Evolutionary conservation across 1,140 invertebrate genomes (phyloP).

Genomic region (Trachymyrmex septentrionalis): DNA sequence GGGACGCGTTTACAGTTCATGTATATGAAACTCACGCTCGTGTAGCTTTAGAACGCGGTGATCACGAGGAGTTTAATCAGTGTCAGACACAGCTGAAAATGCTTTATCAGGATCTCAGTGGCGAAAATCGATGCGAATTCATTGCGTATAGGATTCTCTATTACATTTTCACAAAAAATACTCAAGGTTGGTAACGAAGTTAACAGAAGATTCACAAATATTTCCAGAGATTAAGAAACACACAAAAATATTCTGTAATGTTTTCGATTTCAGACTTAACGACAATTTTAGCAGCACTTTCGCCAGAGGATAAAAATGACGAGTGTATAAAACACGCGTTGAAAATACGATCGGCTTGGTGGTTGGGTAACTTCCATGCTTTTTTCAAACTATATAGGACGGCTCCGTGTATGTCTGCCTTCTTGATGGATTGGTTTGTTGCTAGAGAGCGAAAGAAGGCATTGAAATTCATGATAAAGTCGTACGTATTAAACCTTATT

Average conservation of each 20-base stretch:
- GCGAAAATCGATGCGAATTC: constrained; percentile 95
- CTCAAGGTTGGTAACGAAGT: constrained; percentile 91
- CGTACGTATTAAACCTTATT: constrained; percentile 91
- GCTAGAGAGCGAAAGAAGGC: constrained; percentile 96
- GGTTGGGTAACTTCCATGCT: constrained; percentile 95
- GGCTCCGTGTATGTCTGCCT: constrained; percentile 98
- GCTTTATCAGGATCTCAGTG: constrained; percentile 92
- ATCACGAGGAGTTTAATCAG: constrained; percentile 99
- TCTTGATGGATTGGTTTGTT: constrained; percentile 99
- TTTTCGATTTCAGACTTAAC: constrained; percentile 93
- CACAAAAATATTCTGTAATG: neutral
- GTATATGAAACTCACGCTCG: constrained; percentile 99
- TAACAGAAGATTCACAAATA: neutral
- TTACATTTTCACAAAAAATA: constrained; percentile 98
- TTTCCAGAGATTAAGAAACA: neutral
- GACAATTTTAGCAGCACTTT: constrained; percentile 94
- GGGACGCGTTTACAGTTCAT: constrained; percentile 97
- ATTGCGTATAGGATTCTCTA: constrained; percentile 98
- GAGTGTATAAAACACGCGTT: constrained; percentile 95
- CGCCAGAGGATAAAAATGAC: constrained; percentile 92
- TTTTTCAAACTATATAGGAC: constrained; percentile 96
- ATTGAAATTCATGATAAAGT: constrained; percentile 96
- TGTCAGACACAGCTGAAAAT: constrained; percentile 99
- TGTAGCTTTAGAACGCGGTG: constrained; percentile 98
- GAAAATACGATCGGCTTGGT: constrained; percentile 95